Evolutionary conservation across 2,797 vertebrate species (phyloP), one percentile per base, ranked within the genome.

Genomic region (Anniella stebbinsi): DNA sequence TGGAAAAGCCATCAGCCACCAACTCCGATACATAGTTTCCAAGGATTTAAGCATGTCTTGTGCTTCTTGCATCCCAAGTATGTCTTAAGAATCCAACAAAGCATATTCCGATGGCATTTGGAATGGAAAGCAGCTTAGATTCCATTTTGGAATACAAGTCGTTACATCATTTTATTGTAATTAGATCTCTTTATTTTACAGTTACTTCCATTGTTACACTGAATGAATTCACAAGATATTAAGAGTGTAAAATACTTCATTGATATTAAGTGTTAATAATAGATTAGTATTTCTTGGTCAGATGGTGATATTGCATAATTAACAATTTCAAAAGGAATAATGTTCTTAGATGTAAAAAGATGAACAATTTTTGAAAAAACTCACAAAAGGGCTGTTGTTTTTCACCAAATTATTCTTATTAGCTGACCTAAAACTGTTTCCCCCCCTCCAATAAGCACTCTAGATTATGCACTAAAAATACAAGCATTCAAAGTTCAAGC

Each of bases 21-120:
- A 90, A 93, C 93, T 93, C 94, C 96, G 95, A 96, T 91, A 93
- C 95, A 97, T 97, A 97, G 95, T 97, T 97, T 97, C 96, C 97
- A 97, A 96, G 95, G 95, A 96, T 95, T 95, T 94, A 89, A 95
- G 89, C 95, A 92, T 91, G 93, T 95, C 95, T 96, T 95, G 91
- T 92, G 91, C 95, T 96, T 96, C 89, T 95, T 97, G 96, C 96
- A 97, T 97, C 93, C 94, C 94, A 97, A 96, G 93, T 96, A 97
- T 97, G 96, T 96, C 93, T 95, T 92, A 81, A 92, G 93, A 94
- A 93, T 92, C 90, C 94, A 88, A 69, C 72, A 91, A 90, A 90
- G 57, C 93, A 91, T 92, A 93, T 89, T 93, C 54, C 90, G 81
- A 93, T 94, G 93, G 87, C 92, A 91, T 96, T 94, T 75, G 41